These are phyloP conservation scores for Dipodomys merriami DNA, from an alignment of 2,113 vertebrate genomes.

Conservation along the genomic window DNA sequence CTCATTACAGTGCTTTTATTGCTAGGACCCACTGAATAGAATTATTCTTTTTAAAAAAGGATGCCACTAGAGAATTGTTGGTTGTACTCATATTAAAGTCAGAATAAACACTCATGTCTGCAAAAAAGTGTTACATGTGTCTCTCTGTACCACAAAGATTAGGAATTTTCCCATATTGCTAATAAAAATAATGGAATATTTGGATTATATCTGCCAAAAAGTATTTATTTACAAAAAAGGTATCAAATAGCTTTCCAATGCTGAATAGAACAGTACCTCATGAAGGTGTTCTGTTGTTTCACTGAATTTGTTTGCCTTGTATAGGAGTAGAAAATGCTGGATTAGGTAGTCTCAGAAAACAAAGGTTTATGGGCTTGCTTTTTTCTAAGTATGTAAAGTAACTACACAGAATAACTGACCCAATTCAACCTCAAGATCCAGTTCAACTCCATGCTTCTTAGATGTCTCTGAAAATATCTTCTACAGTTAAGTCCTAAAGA, in stretches of 20 bases:
- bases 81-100: constrained; percentile 18
- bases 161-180: not conserved
- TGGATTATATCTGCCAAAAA: constrained; percentile 24
- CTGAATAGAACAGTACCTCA: not conserved
- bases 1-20: constrained; percentile 64
- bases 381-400: not conserved
- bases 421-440: constrained; percentile 21
- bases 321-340: not conserved
- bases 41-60: constrained; percentile 57
- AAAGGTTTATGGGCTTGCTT: not conserved
- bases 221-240: constrained; percentile 31
- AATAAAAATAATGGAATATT: constrained; percentile 7
- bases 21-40: constrained; percentile 36
- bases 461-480: constrained; percentile 20
- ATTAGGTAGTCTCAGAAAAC: not conserved
- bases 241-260: not conserved
- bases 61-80: constrained; percentile 6
- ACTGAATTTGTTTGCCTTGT: not conserved
- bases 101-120: constrained; percentile 36
- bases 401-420: constrained; percentile 12
- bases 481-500: not conserved
- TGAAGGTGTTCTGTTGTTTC: not conserved
- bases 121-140: not conserved
- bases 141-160: constrained; percentile 12
- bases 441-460: not conserved